Evolutionary conservation across 2,113 vertebrate species (phyloP).

Genomic region (Salminus brasiliensis): DNA sequence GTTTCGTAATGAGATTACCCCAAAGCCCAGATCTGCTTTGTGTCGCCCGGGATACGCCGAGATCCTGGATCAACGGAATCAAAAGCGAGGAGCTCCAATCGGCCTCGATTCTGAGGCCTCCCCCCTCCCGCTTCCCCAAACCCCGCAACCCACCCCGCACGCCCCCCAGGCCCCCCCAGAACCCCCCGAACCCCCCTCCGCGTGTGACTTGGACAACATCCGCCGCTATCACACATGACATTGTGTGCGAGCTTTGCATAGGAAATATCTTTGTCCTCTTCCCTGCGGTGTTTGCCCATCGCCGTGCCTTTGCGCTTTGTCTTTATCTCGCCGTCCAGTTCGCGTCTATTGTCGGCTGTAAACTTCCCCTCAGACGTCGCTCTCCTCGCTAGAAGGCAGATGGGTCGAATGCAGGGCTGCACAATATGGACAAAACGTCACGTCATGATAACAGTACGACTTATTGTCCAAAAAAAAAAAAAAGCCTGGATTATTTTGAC

Average conservation of each 20-base stretch:
- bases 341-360: conserved; percentile 69
- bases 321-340: conserved; percentile 75
- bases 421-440: not conserved
- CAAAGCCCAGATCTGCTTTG: conserved; percentile 79
- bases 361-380: conserved; percentile 65
- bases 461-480: not conserved
- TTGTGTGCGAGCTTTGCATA: conserved; percentile 81
- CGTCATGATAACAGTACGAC: not conserved
- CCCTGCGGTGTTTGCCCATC: conserved; percentile 70
- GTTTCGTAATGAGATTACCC: conserved; percentile 83
- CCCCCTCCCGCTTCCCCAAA: conserved; percentile 49
- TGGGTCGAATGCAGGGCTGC: conserved; percentile 66
- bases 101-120: conserved; percentile 68
- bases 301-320: conserved; percentile 65
- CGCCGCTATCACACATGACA: conserved; percentile 77
- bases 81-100: conserved; percentile 72
- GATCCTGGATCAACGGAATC: conserved; percentile 79
- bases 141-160: conserved; percentile 58
- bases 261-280: conserved; percentile 80
- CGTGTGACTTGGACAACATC: conserved; percentile 79
- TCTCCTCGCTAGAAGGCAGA: conserved; percentile 63
- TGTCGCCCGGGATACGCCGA: conserved; percentile 72
- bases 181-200: conserved; percentile 57
- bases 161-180: conserved; percentile 36
- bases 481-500: no score